These are phyloP conservation scores for Telmatherina bonti DNA, from an alignment of 2,797 vertebrate genomes.

Conservation along the genomic window DNA sequence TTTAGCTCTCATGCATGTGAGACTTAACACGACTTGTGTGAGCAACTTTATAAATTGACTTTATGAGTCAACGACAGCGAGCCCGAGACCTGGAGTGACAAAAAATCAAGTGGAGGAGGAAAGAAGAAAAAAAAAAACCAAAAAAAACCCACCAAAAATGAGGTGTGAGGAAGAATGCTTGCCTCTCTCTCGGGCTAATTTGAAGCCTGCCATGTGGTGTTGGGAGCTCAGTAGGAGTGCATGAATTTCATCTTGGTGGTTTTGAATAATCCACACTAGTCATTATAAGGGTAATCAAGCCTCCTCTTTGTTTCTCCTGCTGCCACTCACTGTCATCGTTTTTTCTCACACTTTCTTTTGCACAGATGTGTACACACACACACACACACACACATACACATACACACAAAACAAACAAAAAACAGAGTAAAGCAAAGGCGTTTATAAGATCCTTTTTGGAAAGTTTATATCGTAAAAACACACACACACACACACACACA, in stretches of 20 bases:
- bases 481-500: background rate
- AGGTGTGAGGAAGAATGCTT: slow-evolving; percentile 31
- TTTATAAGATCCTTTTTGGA: slow-evolving; percentile 6
- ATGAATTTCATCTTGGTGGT: slow-evolving; percentile 70
- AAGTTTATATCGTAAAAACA: background rate
- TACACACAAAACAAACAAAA: slow-evolving; percentile 16
- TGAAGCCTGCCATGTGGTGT: slow-evolving; percentile 71
- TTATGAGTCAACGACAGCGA: slow-evolving; percentile 67
- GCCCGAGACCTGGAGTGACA: slow-evolving; percentile 49
- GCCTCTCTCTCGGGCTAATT: slow-evolving; percentile 68
- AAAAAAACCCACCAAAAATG: slow-evolving; percentile 2
- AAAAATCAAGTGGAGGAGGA: slow-evolving; percentile 51
- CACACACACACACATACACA: slow-evolving; percentile 13
- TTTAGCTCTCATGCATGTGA: slow-evolving; percentile 39
- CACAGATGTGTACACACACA: slow-evolving; percentile 13
- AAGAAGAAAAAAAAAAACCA: slow-evolving; percentile 24
- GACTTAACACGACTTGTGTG: slow-evolving; percentile 57
- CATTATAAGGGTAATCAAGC: slow-evolving; percentile 72
- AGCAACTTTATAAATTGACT: slow-evolving; percentile 60
- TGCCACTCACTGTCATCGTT: slow-evolving; percentile 58
- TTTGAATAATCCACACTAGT: slow-evolving; percentile 76
- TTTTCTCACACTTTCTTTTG: slow-evolving; percentile 50
- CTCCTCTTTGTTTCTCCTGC: slow-evolving; percentile 69
- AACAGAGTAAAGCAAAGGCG: slow-evolving; percentile 17
- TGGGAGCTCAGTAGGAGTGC: slow-evolving; percentile 69